A percentile compares a stretch with the other conserved stretches of the same genome.
Evolutionary conservation across 1,140 invertebrate genomes (phyloP).

Genomic region (Bombus ignitus): DNA sequence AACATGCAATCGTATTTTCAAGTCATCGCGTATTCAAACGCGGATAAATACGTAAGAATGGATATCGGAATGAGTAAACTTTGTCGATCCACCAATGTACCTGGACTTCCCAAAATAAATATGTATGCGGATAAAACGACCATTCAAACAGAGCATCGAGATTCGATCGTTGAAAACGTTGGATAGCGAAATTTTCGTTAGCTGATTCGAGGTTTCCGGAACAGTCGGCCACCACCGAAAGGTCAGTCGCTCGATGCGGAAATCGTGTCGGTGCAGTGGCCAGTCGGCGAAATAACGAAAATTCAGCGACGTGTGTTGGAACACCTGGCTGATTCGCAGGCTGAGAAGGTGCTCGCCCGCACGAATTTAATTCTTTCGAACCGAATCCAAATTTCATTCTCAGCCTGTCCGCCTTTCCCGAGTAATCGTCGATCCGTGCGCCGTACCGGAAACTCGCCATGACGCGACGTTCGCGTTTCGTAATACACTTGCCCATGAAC

Average conservation of each 20-base stretch:
- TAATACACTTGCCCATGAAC: not conserved
- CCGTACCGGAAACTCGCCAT: not conserved
- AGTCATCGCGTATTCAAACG: not conserved
- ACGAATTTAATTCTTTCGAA: constrained; percentile 18
- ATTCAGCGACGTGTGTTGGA: constrained; percentile 34
- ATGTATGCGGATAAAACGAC: not conserved
- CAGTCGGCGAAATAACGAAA: constrained; percentile 30
- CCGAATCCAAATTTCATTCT: constrained; percentile 21
- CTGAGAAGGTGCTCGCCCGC: not conserved
- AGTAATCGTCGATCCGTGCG: not conserved
- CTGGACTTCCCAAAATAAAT: constrained; percentile 53
- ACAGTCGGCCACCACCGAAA: constrained; percentile 17
- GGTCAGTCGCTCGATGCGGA: constrained; percentile 7
- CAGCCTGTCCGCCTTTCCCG: not conserved
- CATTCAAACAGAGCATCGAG: constrained; percentile 9
- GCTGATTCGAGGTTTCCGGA: constrained; percentile 37
- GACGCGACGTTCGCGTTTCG: not conserved
- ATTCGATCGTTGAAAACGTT: constrained; percentile 41
- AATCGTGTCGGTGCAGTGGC: not conserved
- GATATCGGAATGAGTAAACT: constrained; percentile 1
- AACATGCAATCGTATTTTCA: not conserved
- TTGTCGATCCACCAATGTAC: constrained; percentile 50
- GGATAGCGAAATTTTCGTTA: constrained; percentile 13
- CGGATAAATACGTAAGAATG: not conserved
- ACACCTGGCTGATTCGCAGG: constrained; percentile 49